Base-by-base conservation (phyloP, 2,113 vertebrate genomes). In the Emydura subglobosa region DNA sequence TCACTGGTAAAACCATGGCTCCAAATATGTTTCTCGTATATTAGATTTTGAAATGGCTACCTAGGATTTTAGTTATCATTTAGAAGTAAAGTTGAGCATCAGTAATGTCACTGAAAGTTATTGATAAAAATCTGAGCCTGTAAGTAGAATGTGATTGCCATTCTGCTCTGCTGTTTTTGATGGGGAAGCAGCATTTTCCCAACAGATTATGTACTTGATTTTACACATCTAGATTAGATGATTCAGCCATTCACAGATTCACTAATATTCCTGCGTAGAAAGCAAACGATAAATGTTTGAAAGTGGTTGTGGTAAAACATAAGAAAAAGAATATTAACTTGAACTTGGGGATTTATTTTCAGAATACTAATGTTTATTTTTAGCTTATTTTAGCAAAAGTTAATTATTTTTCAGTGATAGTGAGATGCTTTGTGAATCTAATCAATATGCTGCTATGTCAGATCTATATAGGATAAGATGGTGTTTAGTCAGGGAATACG, bases 121-220 rank as follows among this genome's bases (percentile, higher is more conserved):
- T 31, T 65, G 83, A 93, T 94, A 80, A 95, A 93, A 0, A 13
- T 50, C 57, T 93, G 59, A 96, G 86, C n/a, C 54, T 94, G 34
- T 87, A 90, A 93, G 92, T 93, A 94, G 86, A 89, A 61, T n/a
- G 49, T 0, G 0, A 31, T 47, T 83, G 44, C 83, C 85, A 51
- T 94, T 96, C 44, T 95, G 25, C 50, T 96, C 91, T 93, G 54
- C 85, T 93, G 80, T 44, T 59, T 93, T 95, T 80, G 88, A 65
- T 13, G 89, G 82, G 85, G 88, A 47, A 1, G 1, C n/a, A 89
- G 9, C 16, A 10, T 93, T 85, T 92, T 78, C 83, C 89, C 59
- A 44, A 29, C 79, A 90, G 44, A 39, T 55, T 85, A 81, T 3
- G 0, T 84, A 27, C 53, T 83, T 74, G 61, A 34, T 85, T 93